Evolutionary conservation across 2,797 vertebrate genomes (phyloP).

Genomic region (Melanotaenia maccullochi): DNA sequence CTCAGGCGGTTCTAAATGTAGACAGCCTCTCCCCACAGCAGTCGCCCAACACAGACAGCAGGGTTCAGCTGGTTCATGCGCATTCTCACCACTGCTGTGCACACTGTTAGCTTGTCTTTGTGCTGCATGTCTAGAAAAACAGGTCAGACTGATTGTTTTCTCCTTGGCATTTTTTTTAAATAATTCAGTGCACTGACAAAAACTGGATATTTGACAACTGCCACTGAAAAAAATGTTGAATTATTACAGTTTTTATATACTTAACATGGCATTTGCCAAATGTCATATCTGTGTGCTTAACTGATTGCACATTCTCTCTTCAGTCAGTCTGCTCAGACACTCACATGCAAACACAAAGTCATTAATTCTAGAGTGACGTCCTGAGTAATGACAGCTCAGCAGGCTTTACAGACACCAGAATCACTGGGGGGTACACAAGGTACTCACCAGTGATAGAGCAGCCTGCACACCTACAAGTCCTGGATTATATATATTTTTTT

Average conservation of each 20-base stretch:
- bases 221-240: not conserved
- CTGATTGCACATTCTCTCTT: constrained; percentile 37
- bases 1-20: not conserved
- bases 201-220: not conserved
- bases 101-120: constrained; percentile 29
- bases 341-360: constrained; percentile 16
- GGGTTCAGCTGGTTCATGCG: constrained; percentile 35
- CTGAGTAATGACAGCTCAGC: constrained; percentile 58
- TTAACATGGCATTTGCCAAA: too few species aligned
- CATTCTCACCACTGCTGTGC: constrained; percentile 19
- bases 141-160: constrained; percentile 36
- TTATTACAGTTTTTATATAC: not conserved
- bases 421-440: constrained; percentile 15
- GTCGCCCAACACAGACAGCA: constrained; percentile 19
- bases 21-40: constrained; percentile 19
- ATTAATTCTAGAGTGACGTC: constrained; percentile 23
- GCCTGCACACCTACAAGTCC: constrained; percentile 22
- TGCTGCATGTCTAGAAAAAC: constrained; percentile 33
- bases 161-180: constrained; percentile 10
- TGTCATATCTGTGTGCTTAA: not conserved
- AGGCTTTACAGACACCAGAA: constrained; percentile 44
- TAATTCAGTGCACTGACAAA: not conserved
- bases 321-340: constrained; percentile 33
- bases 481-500: too few species aligned
- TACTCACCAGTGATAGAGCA: constrained; percentile 16